Conservation (phyloP, 53 echinoderm and acorn worm genomes). For the Pentamera pediparva region DNA sequence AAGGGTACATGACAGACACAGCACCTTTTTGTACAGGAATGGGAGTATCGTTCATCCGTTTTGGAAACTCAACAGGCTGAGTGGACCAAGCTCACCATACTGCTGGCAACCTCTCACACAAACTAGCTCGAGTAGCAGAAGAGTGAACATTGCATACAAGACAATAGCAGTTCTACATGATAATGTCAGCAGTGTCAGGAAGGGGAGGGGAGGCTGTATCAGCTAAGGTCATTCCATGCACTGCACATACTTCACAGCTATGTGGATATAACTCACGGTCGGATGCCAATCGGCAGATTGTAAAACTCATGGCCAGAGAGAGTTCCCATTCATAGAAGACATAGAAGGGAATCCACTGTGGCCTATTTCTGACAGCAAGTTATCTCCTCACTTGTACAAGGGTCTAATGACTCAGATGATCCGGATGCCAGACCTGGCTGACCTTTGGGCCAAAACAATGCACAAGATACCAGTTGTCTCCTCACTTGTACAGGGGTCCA, state of each 20-base stretch:
- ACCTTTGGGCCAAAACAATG: no score
- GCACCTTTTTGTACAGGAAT: slow-evolving; percentile 16
- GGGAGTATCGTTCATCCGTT: slow-evolving; percentile 25
- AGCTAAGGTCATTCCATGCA: slow-evolving; percentile 12
- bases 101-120: slow-evolving; percentile 22
- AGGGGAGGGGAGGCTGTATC: neutral
- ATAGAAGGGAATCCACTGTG: no score
- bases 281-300: neutral
- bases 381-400: no score
- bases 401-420: no score
- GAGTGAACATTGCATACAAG: slow-evolving; percentile 37
- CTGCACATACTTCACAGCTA: slow-evolving; percentile 52
- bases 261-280: slow-evolving; percentile 30
- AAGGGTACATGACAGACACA: slow-evolving; percentile 36
- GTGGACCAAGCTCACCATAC: slow-evolving; percentile 29
- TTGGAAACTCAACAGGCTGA: slow-evolving; percentile 23
- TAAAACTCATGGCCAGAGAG: slow-evolving; percentile 5
- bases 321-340: no score
- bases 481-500: no score
- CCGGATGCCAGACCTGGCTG: no score
- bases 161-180: slow-evolving; percentile 46
- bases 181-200: slow-evolving; percentile 42
- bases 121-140: slow-evolving; percentile 3
- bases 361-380: no score
- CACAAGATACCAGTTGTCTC: no score